These are phyloP conservation scores for Enteromius mattozi DNA, from an alignment of 2,797 vertebrate species.

Conservation along the genomic window DNA sequence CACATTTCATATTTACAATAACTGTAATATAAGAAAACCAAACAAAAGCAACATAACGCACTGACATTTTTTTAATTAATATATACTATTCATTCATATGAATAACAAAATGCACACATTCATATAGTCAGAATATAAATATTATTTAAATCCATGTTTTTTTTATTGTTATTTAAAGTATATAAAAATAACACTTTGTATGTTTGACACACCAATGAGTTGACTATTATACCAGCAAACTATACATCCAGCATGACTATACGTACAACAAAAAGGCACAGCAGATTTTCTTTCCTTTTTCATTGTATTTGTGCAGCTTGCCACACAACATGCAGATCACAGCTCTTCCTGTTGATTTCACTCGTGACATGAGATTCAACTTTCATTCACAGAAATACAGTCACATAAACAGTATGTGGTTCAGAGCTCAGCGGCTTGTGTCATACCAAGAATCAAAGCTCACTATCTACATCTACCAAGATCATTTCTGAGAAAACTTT, in stretches of 20 bases:
- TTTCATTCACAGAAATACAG: slow-evolving; percentile 45
- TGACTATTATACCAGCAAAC: background rate
- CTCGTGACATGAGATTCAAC: background rate
- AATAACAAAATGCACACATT: background rate
- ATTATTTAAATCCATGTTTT: background rate
- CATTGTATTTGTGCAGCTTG: background rate
- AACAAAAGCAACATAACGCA: background rate
- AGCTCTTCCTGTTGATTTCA: slow-evolving; percentile 22
- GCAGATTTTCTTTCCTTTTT: background rate
- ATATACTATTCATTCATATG: background rate
- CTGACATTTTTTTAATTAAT: background rate
- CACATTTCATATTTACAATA: background rate
- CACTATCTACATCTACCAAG: background rate
- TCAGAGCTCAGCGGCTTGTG: background rate
- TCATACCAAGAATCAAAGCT: slow-evolving; percentile 38
- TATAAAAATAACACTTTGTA: background rate
- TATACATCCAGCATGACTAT: too few species aligned
- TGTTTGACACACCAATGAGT: background rate
- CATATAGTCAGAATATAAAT: background rate
- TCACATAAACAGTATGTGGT: background rate
- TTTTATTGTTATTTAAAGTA: background rate
- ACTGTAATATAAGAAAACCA: background rate
- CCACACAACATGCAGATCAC: background rate
- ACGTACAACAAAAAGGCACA: background rate
- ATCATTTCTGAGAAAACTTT: background rate